Base-by-base conservation (phyloP, 2,113 vertebrate species). In the Epinephelus lanceolatus region DNA sequence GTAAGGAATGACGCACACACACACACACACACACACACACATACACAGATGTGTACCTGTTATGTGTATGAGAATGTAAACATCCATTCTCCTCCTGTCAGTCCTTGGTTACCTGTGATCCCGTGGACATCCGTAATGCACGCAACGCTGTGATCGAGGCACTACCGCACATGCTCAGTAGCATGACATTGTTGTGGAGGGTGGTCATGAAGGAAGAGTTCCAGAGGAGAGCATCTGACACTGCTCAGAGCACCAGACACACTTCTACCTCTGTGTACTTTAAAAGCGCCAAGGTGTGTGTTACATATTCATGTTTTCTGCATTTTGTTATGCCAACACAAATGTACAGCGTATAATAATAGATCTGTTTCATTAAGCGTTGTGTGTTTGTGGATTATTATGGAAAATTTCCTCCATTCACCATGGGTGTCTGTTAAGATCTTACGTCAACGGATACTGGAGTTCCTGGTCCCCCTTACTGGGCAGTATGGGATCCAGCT, bases 221-320 rank as follows among this genome's bases (percentile, higher is more conserved):
- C 49, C 96, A 97, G 17, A 96, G 91, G 84, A 96, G 96, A 42
- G 91, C 96, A 0, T 79, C 93, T 7, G 97, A 98, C 57, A 83
- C 90, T 1, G 88, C 94, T 69, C 96, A 96, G 62, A 96, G 95
- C 68, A 92, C 92, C 89, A 95, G 89, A 6, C 94, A 96, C 51
- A 96, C 95, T 12, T 97, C 97, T 67, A 96, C 96, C 67, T 98
- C 97, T 0, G 96, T 98, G 60, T 99, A 97, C 90, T 99, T 99
- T 55, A 98, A 96, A 94, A 95, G 96, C 93, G 97, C 96, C 57
- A 99, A 98, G 95, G 98, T 98, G 93, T 86, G 94, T 88, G 19
- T 23, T 65, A 40, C 17, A 62, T 8, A 3, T 17, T 8, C 61
- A 49, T 3, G 18, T n/a, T n/a, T 37, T n/a, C 49, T n/a, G 30